phyloP scores from a whole-genome alignment of 2,113 vertebrate genomes.

The Anser cygnoides region DNA sequence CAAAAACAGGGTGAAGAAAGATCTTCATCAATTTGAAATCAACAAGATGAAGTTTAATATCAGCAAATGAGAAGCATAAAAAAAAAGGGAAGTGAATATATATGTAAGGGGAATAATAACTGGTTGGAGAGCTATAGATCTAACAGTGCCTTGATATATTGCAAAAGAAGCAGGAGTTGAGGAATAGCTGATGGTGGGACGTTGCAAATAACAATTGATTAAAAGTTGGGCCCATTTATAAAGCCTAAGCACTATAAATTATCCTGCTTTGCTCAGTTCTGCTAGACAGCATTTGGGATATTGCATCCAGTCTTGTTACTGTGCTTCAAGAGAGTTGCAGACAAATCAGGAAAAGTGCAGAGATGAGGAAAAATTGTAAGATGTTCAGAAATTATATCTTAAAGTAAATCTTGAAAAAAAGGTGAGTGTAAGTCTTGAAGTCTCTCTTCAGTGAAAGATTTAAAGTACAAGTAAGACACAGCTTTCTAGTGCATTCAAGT shows the following conservation, averaged over 20 bases:
- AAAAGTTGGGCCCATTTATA: neutral
- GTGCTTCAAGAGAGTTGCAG: neutral
- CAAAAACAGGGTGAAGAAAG: neutral
- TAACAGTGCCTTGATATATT: neutral
- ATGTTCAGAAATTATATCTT: neutral
- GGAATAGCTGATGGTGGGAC: neutral
- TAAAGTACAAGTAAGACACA: neutral
- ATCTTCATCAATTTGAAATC: neutral
- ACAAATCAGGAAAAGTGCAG: neutral
- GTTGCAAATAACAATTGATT: neutral
- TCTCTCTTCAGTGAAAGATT: neutral
- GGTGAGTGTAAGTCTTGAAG: neutral
- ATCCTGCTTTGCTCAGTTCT: neutral
- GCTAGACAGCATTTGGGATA: neutral
- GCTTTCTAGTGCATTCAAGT: neutral
- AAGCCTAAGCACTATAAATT: neutral
- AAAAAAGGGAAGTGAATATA: neutral
- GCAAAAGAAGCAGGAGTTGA: neutral
- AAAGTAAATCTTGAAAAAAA: neutral
- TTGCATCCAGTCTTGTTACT: neutral
- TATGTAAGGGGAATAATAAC: neutral
- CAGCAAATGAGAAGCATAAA: neutral
- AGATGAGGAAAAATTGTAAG: neutral
- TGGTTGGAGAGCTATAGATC: neutral
- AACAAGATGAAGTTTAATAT: neutral